Evolutionary conservation across 2,797 vertebrate species (phyloP).

Genomic region (Aratinga solstitialis): DNA sequence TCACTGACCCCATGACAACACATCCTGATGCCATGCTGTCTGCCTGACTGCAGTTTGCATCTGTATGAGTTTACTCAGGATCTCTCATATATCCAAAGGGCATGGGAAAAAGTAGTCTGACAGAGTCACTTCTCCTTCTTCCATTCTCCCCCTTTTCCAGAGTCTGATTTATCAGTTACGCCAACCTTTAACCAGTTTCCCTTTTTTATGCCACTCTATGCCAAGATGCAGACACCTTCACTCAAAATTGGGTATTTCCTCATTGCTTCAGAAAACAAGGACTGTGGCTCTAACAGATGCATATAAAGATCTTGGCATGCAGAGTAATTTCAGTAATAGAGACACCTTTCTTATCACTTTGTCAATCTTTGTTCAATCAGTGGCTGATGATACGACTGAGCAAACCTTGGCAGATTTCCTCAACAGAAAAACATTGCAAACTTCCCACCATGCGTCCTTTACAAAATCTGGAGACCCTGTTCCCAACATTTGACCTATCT

Average conservation of each 20-base stretch:
- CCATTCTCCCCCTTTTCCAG: neutral
- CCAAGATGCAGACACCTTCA: neutral
- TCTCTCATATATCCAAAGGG: neutral
- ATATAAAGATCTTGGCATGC: neutral
- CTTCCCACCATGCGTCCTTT: neutral
- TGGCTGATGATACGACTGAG: neutral
- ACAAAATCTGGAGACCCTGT: neutral
- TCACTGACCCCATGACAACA: neutral
- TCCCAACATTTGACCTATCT: neutral
- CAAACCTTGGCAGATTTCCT: neutral
- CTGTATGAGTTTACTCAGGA: neutral
- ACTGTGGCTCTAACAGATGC: neutral
- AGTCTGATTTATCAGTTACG: rapidly evolving
- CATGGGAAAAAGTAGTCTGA: rapidly evolving
- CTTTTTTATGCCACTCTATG: neutral
- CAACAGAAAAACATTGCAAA: neutral
- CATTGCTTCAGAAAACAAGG: neutral
- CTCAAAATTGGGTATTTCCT: neutral
- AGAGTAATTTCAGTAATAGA: neutral
- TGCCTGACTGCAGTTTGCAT: neutral
- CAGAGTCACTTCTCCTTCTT: neutral
- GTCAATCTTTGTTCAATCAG: neutral
- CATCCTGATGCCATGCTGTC: rapidly evolving
- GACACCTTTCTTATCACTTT: neutral
- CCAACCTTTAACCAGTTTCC: neutral